Evolutionary conservation across 2,888 invertebrate genomes (phyloP), one percentile per base, ranked within the genome.

Genomic region (Athalia circularis): DNA sequence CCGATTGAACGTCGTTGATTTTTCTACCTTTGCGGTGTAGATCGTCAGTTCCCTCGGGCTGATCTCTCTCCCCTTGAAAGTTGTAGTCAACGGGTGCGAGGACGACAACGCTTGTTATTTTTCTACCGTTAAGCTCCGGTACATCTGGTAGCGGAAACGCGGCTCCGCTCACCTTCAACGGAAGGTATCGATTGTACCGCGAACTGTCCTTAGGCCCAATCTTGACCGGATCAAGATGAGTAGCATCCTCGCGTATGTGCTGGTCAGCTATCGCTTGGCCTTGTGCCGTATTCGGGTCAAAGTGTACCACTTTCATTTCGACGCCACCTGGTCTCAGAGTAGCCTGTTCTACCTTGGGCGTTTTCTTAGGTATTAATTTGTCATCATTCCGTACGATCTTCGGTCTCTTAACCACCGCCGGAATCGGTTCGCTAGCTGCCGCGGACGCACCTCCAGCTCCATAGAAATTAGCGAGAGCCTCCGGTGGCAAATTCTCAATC

Each of bases 261-360:
- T 94, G 92, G 64, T 94, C 93, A 59, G 95, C 95, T 70, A 96
- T 91, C 77, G 93, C 91, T 85, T 94, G 93, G 79, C 95, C 95
- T 91, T 95, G 94, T 64, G 93, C 92, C 80, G 95, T 95, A 85
- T 93, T 93, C 3, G 96, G 95, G 90, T 96, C 94, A 85, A 95
- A 96, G 85, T 94, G 95, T 7, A 96, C 96, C 68, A 96, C 96
- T 92, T 96, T 96, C 93, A 96, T 95, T 91, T 96, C 95, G 64
- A 96, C 94, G 77, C 94, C 93, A 87, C 94, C 93, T 70, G 92
- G 89, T 72, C 87, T 83, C 52, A 90, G 78, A 48, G 89, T 89
- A 52, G 92, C 86, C 89, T 92, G 87, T 74, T 87, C 92, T 78
- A 88, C 84, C 6, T 87, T 86, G 9, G 82, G 47, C 47, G 13